These are phyloP conservation scores for Prionace glauca DNA, from an alignment of 2,797 vertebrate species.

Conservation along the genomic window DNA sequence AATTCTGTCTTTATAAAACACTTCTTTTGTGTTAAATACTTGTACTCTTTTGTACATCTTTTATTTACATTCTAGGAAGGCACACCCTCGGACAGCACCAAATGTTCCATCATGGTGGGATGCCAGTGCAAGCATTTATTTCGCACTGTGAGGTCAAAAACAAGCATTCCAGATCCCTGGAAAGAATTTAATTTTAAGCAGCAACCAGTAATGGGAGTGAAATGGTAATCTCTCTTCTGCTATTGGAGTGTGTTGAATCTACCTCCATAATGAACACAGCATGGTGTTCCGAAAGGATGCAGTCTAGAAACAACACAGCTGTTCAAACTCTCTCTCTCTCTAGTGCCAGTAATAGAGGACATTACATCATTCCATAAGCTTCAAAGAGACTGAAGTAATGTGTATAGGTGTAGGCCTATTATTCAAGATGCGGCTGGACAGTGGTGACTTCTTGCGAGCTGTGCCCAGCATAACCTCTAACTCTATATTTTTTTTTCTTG, in stretches of 20 bases:
- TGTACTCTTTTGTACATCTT: not conserved
- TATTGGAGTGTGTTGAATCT: not conserved
- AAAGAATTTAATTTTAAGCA: not conserved
- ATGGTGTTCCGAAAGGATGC: not conserved
- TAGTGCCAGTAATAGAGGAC: not conserved
- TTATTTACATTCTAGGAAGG: not conserved
- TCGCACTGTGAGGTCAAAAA: not conserved
- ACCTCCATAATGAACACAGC: not conserved
- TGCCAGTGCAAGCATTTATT: not conserved
- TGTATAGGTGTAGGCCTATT: not conserved
- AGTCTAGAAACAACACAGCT: not conserved
- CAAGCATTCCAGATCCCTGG: not conserved
- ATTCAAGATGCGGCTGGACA: not conserved
- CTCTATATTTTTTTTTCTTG: too few relatives aligned
- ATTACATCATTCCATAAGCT: not conserved
- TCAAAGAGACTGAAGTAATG: not conserved
- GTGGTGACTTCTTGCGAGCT: too few relatives aligned
- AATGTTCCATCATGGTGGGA: not conserved
- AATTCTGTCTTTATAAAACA: not conserved
- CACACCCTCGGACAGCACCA: not conserved
- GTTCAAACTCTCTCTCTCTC: not conserved
- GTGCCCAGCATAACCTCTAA: too few relatives aligned
- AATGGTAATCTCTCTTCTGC: not conserved
- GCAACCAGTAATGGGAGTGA: not conserved
- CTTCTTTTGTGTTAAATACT: not conserved